These are phyloP conservation scores for Hemibagrus guttatus DNA, from an alignment of 2,797 vertebrate genomes.

Conservation along the genomic window DNA sequence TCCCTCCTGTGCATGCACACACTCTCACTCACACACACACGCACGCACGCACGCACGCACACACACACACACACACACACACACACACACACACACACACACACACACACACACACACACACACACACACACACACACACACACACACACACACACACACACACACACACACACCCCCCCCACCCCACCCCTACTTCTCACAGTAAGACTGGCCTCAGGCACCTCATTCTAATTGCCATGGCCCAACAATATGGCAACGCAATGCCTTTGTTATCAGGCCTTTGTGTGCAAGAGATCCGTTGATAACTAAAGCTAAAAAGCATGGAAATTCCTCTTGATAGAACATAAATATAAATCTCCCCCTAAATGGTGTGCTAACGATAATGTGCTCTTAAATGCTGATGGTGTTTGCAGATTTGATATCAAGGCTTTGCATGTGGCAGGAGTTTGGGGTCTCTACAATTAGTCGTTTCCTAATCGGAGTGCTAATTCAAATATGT, in stretches of 20 bases:
- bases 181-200: no score
- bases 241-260: constrained; percentile 56
- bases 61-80: constrained; percentile 50
- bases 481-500: constrained; percentile 56
- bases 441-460: constrained; percentile 34
- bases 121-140: constrained; percentile 40
- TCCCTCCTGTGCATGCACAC: constrained; percentile 47
- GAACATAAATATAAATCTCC: constrained; percentile 72
- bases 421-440: constrained; percentile 66
- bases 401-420: constrained; percentile 70
- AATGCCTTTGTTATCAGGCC: constrained; percentile 58
- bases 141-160: constrained; percentile 42
- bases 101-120: constrained; percentile 41
- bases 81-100: no score
- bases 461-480: constrained; percentile 54
- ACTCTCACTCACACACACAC: constrained; percentile 42
- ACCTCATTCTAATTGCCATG: constrained; percentile 56
- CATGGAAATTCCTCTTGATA: constrained; percentile 74
- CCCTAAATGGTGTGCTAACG: constrained; percentile 67
- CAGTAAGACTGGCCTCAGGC: constrained; percentile 54
- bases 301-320: constrained; percentile 70
- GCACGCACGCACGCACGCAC: constrained; percentile 47
- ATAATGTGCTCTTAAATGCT: constrained; percentile 71
- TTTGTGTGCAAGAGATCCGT: constrained; percentile 57
- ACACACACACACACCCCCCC: constrained; percentile 46